These are phyloP conservation scores for Eriosoma lanigerum DNA, from an alignment of 1,140 invertebrate species.

Conservation along the genomic window DNA sequence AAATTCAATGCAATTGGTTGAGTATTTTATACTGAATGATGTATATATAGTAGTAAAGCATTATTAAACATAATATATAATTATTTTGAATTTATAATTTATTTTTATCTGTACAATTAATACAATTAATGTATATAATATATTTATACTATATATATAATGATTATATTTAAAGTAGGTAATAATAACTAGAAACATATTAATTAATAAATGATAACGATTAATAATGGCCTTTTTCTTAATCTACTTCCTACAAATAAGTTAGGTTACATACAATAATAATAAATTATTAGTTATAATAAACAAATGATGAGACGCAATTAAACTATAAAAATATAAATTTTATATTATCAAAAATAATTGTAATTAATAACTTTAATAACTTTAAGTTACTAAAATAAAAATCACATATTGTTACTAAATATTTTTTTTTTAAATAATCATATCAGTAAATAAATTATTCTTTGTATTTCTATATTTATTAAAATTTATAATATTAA, in stretches of 20 bases:
- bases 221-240: not conserved
- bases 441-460: not conserved
- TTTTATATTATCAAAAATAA: not conserved
- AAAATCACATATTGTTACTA: not conserved
- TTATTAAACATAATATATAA: too few relatives aligned
- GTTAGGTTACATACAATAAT: not conserved
- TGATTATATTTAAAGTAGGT: conserved; percentile 11
- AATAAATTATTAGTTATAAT: not conserved
- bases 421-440: not conserved
- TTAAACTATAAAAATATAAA: not conserved
- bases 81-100: too few relatives aligned
- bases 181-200: not conserved
- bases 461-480: not conserved
- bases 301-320: not conserved
- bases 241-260: not conserved
- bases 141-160: not conserved
- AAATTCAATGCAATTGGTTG: too few relatives aligned
- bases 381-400: conserved; percentile 3
- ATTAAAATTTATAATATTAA: not conserved
- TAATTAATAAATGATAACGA: conserved; percentile 7
- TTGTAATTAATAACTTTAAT: not conserved
- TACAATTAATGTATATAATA: too few relatives aligned
- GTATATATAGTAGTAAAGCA: too few relatives aligned
- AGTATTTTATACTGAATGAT: too few relatives aligned
- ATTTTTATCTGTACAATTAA: not conserved